These are phyloP conservation scores for Globia sparganii DNA, from an alignment of 2,888 invertebrate genomes.

Conservation along the genomic window DNA sequence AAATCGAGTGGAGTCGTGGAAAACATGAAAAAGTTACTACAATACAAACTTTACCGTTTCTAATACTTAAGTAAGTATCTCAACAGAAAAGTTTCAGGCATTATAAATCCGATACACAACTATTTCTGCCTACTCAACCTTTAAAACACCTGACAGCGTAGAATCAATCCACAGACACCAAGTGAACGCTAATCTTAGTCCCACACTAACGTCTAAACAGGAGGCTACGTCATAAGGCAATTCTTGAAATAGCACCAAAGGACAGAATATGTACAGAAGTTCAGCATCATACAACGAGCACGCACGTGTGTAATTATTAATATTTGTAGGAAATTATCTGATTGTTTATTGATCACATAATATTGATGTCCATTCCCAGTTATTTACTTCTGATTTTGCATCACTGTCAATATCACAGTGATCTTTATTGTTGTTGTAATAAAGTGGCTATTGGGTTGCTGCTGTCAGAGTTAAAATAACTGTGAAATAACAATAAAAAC, in stretches of 20 bases:
- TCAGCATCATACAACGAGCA: too few relatives aligned
- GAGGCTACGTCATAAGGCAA: slow-evolving; percentile 34
- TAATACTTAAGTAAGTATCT: neutral
- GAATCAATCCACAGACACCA: slow-evolving; percentile 24
- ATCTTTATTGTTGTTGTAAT: too few relatives aligned
- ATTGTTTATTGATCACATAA: slow-evolving; percentile 1
- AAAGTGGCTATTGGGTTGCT: too few relatives aligned
- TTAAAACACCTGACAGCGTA: slow-evolving; percentile 1
- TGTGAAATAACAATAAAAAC: neutral
- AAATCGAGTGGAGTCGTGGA: neutral
- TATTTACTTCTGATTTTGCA: too few relatives aligned
- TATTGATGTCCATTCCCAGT: neutral
- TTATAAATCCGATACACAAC: neutral
- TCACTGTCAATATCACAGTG: too few relatives aligned
- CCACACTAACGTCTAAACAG: slow-evolving; percentile 32
- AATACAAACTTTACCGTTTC: neutral
- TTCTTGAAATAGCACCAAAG: slow-evolving; percentile 36
- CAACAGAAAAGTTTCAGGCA: neutral
- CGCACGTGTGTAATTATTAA: neutral
- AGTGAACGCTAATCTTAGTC: slow-evolving; percentile 29
- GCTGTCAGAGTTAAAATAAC: neutral
- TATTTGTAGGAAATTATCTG: neutral
- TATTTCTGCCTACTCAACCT: neutral
- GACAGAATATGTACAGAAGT: neutral
- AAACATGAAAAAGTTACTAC: neutral